Evolutionary conservation across 1,140 invertebrate species (phyloP).

Genomic region (Cyclargus thomasi): DNA sequence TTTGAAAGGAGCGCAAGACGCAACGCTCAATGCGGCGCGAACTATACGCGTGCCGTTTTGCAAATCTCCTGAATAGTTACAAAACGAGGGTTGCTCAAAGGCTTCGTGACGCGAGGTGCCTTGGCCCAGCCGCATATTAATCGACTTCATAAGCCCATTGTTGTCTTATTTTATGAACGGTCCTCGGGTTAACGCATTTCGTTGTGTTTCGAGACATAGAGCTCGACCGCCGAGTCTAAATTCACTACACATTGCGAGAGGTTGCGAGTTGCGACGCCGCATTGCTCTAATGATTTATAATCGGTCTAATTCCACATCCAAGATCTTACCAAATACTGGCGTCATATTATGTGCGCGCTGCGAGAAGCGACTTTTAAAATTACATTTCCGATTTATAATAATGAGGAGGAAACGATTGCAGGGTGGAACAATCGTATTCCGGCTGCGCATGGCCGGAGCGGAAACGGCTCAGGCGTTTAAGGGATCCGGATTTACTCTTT

Average conservation of each 20-base stretch:
- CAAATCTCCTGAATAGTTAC: slow-evolving; percentile 52
- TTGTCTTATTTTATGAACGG: slow-evolving; percentile 25
- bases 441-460: slow-evolving; percentile 53
- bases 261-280: slow-evolving; percentile 14
- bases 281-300: slow-evolving; percentile 55
- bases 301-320: slow-evolving; percentile 44
- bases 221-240: slow-evolving; percentile 48
- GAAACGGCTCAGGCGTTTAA: slow-evolving; percentile 57
- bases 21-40: slow-evolving; percentile 43
- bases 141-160: slow-evolving; percentile 41
- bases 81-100: slow-evolving; percentile 57
- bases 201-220: slow-evolving; percentile 66
- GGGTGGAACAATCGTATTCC: slow-evolving; percentile 65
- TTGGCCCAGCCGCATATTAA: slow-evolving; percentile 54
- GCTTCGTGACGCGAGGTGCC: slow-evolving; percentile 35
- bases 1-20: slow-evolving; percentile 65
- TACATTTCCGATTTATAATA: slow-evolving; percentile 59
- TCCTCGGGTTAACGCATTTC: slow-evolving; percentile 20
- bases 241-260: slow-evolving; percentile 29
- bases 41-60: slow-evolving; percentile 47
- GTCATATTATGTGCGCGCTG: slow-evolving; percentile 5
- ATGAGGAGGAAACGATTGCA: slow-evolving; percentile 63
- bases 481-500: slow-evolving; percentile 64
- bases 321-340: slow-evolving; percentile 22
- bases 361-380: slow-evolving; percentile 21